Evolutionary conservation across 2,113 vertebrate genomes (phyloP), one percentile per base, ranked within the genome.

Genomic region (Equus przewalskii): DNA sequence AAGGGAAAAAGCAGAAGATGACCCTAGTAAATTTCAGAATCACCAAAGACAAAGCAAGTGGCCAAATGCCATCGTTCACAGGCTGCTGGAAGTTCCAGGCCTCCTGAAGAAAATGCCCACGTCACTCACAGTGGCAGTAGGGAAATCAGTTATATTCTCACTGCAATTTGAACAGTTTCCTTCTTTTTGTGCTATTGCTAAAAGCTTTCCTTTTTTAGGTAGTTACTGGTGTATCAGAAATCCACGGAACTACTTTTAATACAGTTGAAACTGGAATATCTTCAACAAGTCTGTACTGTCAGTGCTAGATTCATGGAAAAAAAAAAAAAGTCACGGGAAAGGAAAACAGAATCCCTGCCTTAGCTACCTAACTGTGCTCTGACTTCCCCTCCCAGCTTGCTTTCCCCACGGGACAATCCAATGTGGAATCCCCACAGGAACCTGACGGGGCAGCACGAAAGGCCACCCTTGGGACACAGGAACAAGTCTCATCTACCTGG

Each of bases 321-420:
- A 41, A 62, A 28, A 83, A 79, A 65, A 97, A 88, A 95, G 6
- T 30, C 72, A 89, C 94, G 73, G 12, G 51, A 88, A 98, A 98
- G 80, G 36, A 94, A 95, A 96, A 95, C 36, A 95, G 85, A 92
- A 90, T 58, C 51, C 51, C 6, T 0, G 89, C 11, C 80, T 78
- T 28, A 8, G 72, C n/a, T 26, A 3, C 49, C 80, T 80, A 76
- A 0, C 51, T 30, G 2, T 3, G 22, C 36, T 18, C 85, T 62
- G 56, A 73, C 69, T 58, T 58, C 80, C 26, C 14, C 46, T 73
- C 70, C 80, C 46, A 12, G 75, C 80, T n/a, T 36, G 18, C 84
- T 93, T 56, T 49, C 62, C 81, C 80, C 78, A 56, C 9, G 0
- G 30, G 80, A 79, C 5, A 0, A 19, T 21, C 69, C 13, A 11